Percentiles rank a stretch among this genome's conserved stretches.
phyloP scores from a whole-genome alignment of 2,888 invertebrate genomes.

The Aphidoletes aphidimyza region DNA sequence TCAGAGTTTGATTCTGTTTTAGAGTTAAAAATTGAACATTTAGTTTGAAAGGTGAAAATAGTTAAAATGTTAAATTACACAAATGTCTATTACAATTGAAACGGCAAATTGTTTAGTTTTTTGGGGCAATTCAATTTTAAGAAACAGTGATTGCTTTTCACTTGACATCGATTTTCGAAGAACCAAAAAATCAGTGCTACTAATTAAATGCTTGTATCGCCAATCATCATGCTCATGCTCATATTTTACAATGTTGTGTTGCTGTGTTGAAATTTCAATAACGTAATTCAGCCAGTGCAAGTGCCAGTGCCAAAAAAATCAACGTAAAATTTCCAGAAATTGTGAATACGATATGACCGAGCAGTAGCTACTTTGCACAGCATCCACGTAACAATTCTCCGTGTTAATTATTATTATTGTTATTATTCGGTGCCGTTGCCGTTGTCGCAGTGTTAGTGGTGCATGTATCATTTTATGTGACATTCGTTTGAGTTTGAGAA shows the following conservation, averaged over 20 bases:
- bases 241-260: background rate
- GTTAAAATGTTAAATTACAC: too few species aligned
- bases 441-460: constrained; percentile 13
- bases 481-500: background rate
- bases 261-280: background rate
- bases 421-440: constrained; percentile 35
- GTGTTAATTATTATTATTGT: constrained; percentile 5
- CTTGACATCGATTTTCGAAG: constrained; percentile 25
- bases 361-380: background rate
- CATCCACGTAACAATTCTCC: constrained; percentile 38
- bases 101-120: background rate
- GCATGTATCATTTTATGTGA: constrained; percentile 30
- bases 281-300: too few species aligned
- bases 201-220: background rate
- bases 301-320: background rate
- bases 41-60: too few species aligned
- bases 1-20: background rate
- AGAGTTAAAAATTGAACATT: too few species aligned
- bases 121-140: background rate
- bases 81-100: too few species aligned
- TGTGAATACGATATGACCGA: background rate
- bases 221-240: background rate
- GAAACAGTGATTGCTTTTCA: background rate
- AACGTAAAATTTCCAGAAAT: background rate
- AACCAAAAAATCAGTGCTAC: constrained; percentile 19